These are phyloP conservation scores for Holocentrus rufus DNA, from an alignment of 2,797 vertebrate species.

Conservation along the genomic window DNA sequence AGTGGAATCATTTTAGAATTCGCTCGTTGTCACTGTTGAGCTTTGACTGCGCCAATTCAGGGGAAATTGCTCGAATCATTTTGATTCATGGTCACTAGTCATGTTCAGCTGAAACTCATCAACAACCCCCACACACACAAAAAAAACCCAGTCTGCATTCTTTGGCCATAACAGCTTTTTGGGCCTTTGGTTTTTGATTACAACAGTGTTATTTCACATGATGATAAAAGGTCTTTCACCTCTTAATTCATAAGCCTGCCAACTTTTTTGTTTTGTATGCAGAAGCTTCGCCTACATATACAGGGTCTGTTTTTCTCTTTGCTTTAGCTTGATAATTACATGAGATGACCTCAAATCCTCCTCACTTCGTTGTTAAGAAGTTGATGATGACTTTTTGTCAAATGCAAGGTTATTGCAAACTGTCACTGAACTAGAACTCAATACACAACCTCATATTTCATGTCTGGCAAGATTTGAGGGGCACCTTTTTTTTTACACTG, in stretches of 20 bases:
- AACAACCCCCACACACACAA: neutral
- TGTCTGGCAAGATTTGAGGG: neutral
- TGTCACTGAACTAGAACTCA: neutral
- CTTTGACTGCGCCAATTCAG: neutral
- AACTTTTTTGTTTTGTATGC: neutral
- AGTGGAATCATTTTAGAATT: neutral
- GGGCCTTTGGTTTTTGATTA: neutral
- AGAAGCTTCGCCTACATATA: neutral
- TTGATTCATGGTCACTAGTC: neutral
- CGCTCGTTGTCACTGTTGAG: neutral
- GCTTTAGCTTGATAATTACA: slow-evolving; percentile 1
- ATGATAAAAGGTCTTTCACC: neutral
- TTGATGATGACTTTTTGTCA: neutral
- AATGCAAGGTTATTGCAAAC: neutral
- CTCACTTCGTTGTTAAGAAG: neutral
- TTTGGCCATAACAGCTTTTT: neutral
- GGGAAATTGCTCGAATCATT: neutral
- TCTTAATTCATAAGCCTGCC: neutral
- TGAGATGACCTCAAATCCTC: neutral
- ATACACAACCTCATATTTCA: neutral
- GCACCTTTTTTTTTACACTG: slow-evolving; percentile 4
- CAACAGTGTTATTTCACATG: neutral
- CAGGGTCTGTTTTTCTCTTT: neutral
- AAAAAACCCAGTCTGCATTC: neutral
- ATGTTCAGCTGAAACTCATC: neutral